Evolutionary conservation across 2,888 invertebrate genomes (phyloP).

Genomic region (Thyatira batis): DNA sequence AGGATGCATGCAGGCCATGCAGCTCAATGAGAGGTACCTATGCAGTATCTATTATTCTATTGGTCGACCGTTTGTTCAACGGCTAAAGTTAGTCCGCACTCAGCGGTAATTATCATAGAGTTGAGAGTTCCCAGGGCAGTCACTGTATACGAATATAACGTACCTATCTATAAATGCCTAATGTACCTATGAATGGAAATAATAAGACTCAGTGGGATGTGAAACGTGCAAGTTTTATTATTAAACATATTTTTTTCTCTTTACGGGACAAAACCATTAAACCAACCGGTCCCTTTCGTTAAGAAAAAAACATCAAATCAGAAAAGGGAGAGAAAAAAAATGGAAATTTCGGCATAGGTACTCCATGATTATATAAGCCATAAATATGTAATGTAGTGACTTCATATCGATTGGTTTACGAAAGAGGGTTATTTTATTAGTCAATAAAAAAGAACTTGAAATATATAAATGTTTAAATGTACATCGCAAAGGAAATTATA

Average conservation of each 20-base stretch:
- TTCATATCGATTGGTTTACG: constrained; percentile 63
- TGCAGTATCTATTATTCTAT: too few relatives aligned
- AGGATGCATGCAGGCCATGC: too few relatives aligned
- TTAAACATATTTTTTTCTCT: too few relatives aligned
- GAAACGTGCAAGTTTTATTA: not conserved
- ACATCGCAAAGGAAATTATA: too few relatives aligned
- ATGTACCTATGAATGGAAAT: constrained; percentile 10
- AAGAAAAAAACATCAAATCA: constrained; percentile 33
- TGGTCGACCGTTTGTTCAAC: constrained; percentile 47
- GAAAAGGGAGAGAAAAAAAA: constrained; percentile 36
- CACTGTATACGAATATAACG: too few relatives aligned
- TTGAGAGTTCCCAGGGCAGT: constrained; percentile 42
- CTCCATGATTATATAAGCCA: constrained; percentile 50
- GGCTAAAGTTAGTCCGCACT: constrained; percentile 37
- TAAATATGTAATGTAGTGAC: constrained; percentile 71
- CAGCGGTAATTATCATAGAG: constrained; percentile 34
- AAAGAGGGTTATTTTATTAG: constrained; percentile 59
- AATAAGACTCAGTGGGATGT: constrained; percentile 15
- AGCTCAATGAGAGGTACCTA: too few relatives aligned
- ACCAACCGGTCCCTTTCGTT: not conserved
- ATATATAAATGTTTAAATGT: constrained; percentile 25
- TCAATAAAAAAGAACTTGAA: constrained; percentile 61
- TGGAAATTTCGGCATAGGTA: constrained; percentile 53
- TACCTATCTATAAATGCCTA: too few relatives aligned
- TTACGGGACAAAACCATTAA: not conserved